Evolutionary conservation across 2,113 vertebrate genomes (phyloP).

Genomic region (Coregonus clupeaformis): DNA sequence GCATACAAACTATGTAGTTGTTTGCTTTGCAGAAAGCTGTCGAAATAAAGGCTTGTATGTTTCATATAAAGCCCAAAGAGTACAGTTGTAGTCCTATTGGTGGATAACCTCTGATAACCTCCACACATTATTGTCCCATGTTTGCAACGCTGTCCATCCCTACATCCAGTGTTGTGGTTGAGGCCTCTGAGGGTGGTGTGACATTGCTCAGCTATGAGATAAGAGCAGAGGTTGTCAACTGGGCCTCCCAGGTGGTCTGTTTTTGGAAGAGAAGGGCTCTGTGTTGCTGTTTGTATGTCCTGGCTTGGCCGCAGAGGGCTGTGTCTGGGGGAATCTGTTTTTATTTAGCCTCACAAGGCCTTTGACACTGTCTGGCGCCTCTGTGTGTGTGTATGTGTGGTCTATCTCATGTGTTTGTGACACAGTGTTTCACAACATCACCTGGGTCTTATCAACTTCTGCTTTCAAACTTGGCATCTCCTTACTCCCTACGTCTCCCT

Average conservation of each 20-base stretch:
- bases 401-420: not conserved
- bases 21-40: not conserved
- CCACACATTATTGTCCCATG: not conserved
- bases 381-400: slow-evolving; percentile 4
- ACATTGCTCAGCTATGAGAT: slow-evolving; percentile 38
- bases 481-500: too few species aligned
- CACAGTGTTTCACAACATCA: not conserved
- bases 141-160: not conserved
- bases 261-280: not conserved
- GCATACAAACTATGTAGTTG: not conserved
- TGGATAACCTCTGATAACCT: not conserved
- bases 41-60: not conserved
- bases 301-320: not conserved
- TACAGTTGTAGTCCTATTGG: not conserved
- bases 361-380: not conserved
- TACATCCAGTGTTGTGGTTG: not conserved
- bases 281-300: not conserved
- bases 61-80: not conserved
- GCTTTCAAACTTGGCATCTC: not conserved
- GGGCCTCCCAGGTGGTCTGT: slow-evolving; percentile 33
- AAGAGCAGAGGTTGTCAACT: slow-evolving; percentile 23
- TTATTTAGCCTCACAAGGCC: not conserved
- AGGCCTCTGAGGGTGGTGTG: slow-evolving; percentile 17
- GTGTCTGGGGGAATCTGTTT: not conserved
- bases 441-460: not conserved